Evolutionary conservation across 23 tunicate genomes (phyloP), one percentile per base, ranked within the genome.

Genomic region (Pegea sp.): DNA sequence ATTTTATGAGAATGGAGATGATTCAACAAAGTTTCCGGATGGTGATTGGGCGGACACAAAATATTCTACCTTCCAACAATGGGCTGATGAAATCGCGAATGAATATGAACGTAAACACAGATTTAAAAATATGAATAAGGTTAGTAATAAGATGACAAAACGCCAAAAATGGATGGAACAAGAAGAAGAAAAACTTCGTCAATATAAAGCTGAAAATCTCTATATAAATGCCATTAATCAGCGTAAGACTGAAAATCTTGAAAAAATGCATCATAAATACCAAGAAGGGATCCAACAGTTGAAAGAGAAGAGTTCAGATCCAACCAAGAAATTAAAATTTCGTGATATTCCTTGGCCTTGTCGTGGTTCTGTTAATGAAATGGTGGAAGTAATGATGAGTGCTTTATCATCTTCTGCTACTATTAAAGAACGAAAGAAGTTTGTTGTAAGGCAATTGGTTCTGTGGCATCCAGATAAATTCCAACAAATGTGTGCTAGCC

Each of bases 291-390:
- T 73, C 48, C 21, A 58, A 11, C 31, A 58, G 20, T 67, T 67
- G 42, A 52, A 62, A 29, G 23, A 48, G 5, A 43, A 54, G 1
- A 49, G 27, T 22, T 18, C 63, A 3, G 66, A 56, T 30, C 22
- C 51, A 2, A 26, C 6, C 19, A 55, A 46, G 11, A 89, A 76
- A 62, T 54, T 89, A 5, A 34, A 66, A 28, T 89, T 76, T 52
- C 52, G 59, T 38, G 91, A 89, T 48, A 89, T 89, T 30, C 98
- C 98, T 0, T 89, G 98, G 98, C 98, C 98, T 13, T 89, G 98
- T 54, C 70, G 33, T 3, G 98, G 98, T 19, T 74, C 78, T 26
- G 57, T 73, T 4, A 59, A 62, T 1, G 96, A 87, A 48, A 75
- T 75, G 96, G 69, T 76, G n/a, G 96, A 87, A 48, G 96, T 87